Percentiles rank a stretch among this genome's conserved stretches.
These are phyloP conservation scores for Trachymyrmex cornetzi DNA, from an alignment of 1,140 invertebrate genomes.

Conservation along the genomic window DNA sequence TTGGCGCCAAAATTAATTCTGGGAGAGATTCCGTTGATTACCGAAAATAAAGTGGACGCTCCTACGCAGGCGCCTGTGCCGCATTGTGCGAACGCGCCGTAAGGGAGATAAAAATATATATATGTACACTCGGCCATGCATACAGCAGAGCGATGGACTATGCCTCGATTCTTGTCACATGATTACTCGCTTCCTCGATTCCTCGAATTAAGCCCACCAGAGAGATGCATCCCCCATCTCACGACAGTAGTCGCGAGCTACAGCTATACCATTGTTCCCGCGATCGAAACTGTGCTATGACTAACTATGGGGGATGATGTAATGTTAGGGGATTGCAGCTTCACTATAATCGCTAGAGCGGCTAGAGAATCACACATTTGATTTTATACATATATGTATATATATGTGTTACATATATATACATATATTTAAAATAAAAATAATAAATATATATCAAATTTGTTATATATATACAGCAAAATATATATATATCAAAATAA, in stretches of 20 bases:
- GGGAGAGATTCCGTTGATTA: slow-evolving; percentile 53
- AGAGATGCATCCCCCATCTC: slow-evolving; percentile 58
- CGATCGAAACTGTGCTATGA: slow-evolving; percentile 66
- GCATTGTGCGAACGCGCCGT: slow-evolving; percentile 47
- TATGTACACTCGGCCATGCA: background rate
- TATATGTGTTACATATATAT: too few relatives aligned
- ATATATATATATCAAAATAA: too few relatives aligned
- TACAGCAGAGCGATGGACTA: background rate
- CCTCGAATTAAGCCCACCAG: slow-evolving; percentile 13
- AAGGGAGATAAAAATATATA: slow-evolving; percentile 60
- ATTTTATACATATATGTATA: background rate
- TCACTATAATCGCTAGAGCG: slow-evolving; percentile 1
- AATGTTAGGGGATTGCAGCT: background rate
- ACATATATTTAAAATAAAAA: too few relatives aligned
- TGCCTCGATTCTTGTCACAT: slow-evolving; percentile 46
- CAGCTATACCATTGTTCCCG: slow-evolving; percentile 24
- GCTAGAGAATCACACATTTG: background rate
- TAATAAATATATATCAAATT: too few relatives aligned
- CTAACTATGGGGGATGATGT: slow-evolving; percentile 51
- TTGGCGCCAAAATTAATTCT: slow-evolving; percentile 62
- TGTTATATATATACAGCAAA: too few relatives aligned
- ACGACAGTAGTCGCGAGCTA: background rate
- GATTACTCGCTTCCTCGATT: slow-evolving; percentile 59
- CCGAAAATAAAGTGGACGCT: slow-evolving; percentile 59
- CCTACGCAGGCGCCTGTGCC: slow-evolving; percentile 49